Percentiles rank a stretch among this genome's conserved stretches.
Conservation (phyloP, 1,140 invertebrate species). For the Drosophila serrata region DNA sequence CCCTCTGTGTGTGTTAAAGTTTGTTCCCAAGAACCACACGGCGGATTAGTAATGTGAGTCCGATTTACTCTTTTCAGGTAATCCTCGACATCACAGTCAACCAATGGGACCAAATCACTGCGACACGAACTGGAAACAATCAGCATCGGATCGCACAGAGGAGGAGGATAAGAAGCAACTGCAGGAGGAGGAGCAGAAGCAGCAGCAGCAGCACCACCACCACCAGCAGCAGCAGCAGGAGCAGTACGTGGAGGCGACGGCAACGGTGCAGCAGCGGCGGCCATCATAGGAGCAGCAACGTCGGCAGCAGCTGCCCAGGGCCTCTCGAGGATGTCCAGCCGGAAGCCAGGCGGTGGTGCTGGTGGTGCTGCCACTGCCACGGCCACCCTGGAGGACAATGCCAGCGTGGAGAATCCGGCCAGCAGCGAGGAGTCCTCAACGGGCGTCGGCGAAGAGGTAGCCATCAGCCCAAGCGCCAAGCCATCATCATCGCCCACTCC, state of each 20-base stretch:
- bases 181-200: slow-evolving; percentile 15
- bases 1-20: background rate
- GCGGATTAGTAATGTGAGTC: slow-evolving; percentile 56
- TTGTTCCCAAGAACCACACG: slow-evolving; percentile 17
- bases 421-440: slow-evolving; percentile 25
- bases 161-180: slow-evolving; percentile 28
- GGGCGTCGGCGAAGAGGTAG: slow-evolving; percentile 5
- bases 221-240: slow-evolving; percentile 27
- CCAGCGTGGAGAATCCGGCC: slow-evolving; percentile 22
- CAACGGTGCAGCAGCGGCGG: slow-evolving; percentile 19
- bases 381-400: slow-evolving; percentile 36
- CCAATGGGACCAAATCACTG: slow-evolving; percentile 79
- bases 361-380: slow-evolving; percentile 7
- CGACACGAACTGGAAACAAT: slow-evolving; percentile 65
- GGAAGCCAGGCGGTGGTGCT: slow-evolving; percentile 56
- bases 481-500: slow-evolving; percentile 9
- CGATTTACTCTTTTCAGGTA: slow-evolving; percentile 11
- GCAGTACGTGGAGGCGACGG: slow-evolving; percentile 1
- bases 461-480: background rate
- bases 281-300: slow-evolving; percentile 78
- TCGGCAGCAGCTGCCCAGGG: slow-evolving; percentile 70
- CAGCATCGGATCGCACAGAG: slow-evolving; percentile 42
- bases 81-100: slow-evolving; percentile 59
- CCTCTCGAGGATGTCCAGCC: slow-evolving; percentile 76
- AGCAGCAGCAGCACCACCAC: slow-evolving; percentile 19